Evolutionary conservation across 2,888 invertebrate species (phyloP), one percentile per base, ranked within the genome.

Genomic region (Zaprionus lineosus): DNA sequence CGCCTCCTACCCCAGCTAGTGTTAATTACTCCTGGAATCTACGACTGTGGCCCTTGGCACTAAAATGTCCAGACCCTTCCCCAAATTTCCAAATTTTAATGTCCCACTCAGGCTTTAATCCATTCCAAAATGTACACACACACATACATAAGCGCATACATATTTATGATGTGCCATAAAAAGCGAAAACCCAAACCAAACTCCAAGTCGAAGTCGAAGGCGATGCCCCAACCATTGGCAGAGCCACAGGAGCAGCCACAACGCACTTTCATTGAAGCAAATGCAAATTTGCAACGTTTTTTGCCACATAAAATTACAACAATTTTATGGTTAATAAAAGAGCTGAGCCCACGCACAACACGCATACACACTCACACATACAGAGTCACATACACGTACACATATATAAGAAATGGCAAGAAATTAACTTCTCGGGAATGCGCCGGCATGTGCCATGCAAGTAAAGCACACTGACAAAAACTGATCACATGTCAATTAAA

Each of bases 211-310:
- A 40, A 62, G 50, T 43, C 57, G 11, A 6, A 26, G n/a, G 36
- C 29, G 43, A 26, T 14, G 31, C 55, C 31, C 2, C n/a, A 28
- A 48, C 52, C 46, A 18, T n/a, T 15, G 26, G 26, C 62, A 53
- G 50, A 62, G 62, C 43, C 52, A 61, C 52, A 61, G 24, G 26
- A 31, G 11, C 48, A 26, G 43, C 53, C 9, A 12, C 39, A 14
- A 24, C 39, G 19, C 65, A 51, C 44, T 59, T 51, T 44, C 43
- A 15, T 57, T 67, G 36, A 52, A 63, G 73, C 76, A 73, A 73
- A 77, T 84, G 77, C 84, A 77, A 79, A 76, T 76, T 84, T 81
- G 81, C 84, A 81, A 56, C 64, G 75, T 83, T 79, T 83, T 73
- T 53, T 63, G 40, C 47, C 43, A 76, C 82, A 82, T 79, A 72